These are phyloP conservation scores for Condylura cristata DNA, from an alignment of 2,113 vertebrate species.

Conservation along the genomic window DNA sequence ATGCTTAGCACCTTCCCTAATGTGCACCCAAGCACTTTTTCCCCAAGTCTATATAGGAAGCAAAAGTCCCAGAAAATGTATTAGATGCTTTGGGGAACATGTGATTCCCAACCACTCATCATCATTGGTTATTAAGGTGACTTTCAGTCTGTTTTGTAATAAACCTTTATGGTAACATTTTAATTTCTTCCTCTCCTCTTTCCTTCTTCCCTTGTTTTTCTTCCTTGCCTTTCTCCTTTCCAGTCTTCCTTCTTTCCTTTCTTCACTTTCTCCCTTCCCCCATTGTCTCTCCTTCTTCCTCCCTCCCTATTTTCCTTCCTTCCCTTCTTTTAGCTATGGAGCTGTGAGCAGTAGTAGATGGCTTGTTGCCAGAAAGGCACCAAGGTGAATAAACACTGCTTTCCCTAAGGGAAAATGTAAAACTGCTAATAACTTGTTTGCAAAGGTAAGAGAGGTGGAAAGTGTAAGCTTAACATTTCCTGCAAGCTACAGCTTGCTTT, in stretches of 20 bases:
- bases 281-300: too few species aligned
- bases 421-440: constrained; percentile 74
- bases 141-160: background rate
- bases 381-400: constrained; percentile 54
- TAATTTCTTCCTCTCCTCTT: background rate
- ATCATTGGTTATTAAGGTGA: background rate
- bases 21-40: background rate
- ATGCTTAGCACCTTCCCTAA: background rate
- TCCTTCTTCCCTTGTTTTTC: background rate
- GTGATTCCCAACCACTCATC: background rate
- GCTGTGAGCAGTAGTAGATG: background rate
- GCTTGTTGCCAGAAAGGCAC: constrained; percentile 12
- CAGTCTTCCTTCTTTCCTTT: background rate
- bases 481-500: constrained; percentile 54
- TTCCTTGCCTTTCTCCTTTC: background rate
- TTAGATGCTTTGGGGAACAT: background rate
- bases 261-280: background rate
- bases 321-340: background rate
- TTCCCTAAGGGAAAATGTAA: constrained; percentile 68
- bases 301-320: background rate
- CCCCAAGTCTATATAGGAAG: background rate
- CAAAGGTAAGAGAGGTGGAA: constrained; percentile 30
- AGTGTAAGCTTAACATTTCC: background rate
- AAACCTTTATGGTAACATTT: background rate
- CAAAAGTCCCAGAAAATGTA: background rate